Conservation (phyloP, 2,113 vertebrate genomes). For the Ceratotherium simum region DNA sequence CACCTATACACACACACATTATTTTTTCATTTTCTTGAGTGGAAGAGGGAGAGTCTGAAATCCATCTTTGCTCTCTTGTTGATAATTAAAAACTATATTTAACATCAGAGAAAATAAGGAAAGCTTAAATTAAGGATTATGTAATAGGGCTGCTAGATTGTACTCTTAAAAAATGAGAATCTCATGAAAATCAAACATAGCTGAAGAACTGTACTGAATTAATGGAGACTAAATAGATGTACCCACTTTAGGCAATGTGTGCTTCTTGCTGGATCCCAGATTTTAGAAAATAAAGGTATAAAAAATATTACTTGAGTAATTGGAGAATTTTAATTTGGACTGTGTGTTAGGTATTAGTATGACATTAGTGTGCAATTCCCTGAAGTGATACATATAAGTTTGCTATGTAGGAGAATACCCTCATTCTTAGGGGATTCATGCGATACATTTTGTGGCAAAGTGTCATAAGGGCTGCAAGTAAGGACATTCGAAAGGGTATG, state of each 20-base stretch:
- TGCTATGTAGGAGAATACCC: background rate
- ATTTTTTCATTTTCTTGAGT: background rate
- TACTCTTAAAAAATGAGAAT: background rate
- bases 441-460: background rate
- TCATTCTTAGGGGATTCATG: background rate
- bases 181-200: background rate
- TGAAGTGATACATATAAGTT: background rate
- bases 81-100: background rate
- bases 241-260: background rate
- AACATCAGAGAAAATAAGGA: background rate
- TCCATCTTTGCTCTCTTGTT: background rate
- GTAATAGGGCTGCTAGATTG: background rate
- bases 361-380: background rate
- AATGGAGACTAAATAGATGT: background rate
- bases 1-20: background rate
- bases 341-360: background rate
- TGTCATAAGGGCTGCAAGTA: background rate
- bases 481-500: background rate
- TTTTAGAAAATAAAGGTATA: constrained; percentile 10
- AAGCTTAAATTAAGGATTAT: background rate
- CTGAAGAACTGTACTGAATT: background rate
- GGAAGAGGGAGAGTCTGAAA: background rate
- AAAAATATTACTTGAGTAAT: background rate
- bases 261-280: background rate
- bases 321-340: background rate